These are phyloP conservation scores for Diphyllodes magnificus DNA, from an alignment of 2,113 vertebrate genomes.

Conservation along the genomic window DNA sequence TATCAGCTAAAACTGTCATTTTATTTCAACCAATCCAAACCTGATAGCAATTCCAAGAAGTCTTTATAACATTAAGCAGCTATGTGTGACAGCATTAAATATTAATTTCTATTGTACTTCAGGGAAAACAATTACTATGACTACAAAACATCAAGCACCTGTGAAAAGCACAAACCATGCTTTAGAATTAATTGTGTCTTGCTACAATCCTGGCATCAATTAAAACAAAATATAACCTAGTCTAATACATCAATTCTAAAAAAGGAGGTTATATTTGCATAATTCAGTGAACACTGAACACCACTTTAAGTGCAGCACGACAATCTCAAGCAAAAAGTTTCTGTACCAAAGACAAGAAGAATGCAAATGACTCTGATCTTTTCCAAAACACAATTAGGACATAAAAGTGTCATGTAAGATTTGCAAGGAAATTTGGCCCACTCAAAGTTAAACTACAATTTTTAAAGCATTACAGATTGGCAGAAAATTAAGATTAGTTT, in stretches of 20 bases:
- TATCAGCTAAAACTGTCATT: not conserved
- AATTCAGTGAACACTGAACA: slow-evolving; percentile 37
- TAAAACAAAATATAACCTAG: not conserved
- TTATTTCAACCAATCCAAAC: slow-evolving; percentile 19
- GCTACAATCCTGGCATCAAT: not conserved
- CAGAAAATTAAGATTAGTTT: not conserved
- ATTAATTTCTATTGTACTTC: slow-evolving; percentile 60
- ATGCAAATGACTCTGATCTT: not conserved
- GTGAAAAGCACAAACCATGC: slow-evolving; percentile 26
- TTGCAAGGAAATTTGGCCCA: not conserved
- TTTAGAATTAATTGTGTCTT: slow-evolving; percentile 21
- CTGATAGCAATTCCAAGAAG: slow-evolving; percentile 45
- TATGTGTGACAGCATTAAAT: slow-evolving; percentile 59
- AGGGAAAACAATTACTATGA: slow-evolving; percentile 59
- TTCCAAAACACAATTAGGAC: not conserved
- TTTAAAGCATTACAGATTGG: not conserved
- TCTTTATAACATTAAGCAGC: slow-evolving; percentile 56
- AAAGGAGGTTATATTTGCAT: slow-evolving; percentile 59
- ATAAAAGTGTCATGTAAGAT: not conserved
- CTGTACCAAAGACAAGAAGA: not conserved
- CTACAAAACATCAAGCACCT: slow-evolving; percentile 51
- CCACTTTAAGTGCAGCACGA: slow-evolving; percentile 9
- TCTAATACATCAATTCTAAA: not conserved
- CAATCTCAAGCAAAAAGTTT: slow-evolving; percentile 37
- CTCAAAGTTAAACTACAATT: not conserved